phyloP scores from a whole-genome alignment of 2,113 vertebrate genomes.

The Lepidothrix coronata region DNA sequence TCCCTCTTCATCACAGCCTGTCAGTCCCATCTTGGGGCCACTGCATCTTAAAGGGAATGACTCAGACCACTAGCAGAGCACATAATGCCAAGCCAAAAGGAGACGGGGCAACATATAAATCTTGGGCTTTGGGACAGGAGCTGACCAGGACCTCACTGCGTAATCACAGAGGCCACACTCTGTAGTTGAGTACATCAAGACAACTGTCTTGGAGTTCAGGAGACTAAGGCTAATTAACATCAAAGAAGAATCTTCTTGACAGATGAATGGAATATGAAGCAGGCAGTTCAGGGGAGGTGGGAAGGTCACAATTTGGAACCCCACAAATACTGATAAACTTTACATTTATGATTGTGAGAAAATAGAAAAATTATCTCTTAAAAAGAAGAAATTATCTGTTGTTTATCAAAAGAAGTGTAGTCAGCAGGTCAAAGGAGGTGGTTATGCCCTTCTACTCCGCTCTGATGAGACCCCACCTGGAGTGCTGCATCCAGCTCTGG shows the following conservation, averaged over 20 bases:
- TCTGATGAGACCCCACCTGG: background rate
- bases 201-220: background rate
- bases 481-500: background rate
- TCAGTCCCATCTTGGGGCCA: background rate
- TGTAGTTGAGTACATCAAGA: background rate
- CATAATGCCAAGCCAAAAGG: slow-evolving; percentile 31
- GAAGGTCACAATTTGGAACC: background rate
- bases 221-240: background rate
- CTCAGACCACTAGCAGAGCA: slow-evolving; percentile 13
- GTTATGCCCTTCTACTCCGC: background rate
- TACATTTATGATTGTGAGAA: background rate
- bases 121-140: background rate
- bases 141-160: background rate
- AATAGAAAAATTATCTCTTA: background rate
- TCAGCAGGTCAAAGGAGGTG: background rate
- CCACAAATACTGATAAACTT: background rate
- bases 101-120: background rate
- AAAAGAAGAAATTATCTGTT: background rate
- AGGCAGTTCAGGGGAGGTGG: background rate
- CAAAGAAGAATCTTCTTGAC: background rate
- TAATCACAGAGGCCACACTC: background rate
- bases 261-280: background rate
- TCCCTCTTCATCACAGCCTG: slow-evolving; percentile 37
- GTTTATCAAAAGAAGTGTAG: background rate
- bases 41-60: slow-evolving; percentile 23